phyloP scores from a whole-genome alignment of 2,888 invertebrate species.

The Scaptomyza polygonia region DNA sequence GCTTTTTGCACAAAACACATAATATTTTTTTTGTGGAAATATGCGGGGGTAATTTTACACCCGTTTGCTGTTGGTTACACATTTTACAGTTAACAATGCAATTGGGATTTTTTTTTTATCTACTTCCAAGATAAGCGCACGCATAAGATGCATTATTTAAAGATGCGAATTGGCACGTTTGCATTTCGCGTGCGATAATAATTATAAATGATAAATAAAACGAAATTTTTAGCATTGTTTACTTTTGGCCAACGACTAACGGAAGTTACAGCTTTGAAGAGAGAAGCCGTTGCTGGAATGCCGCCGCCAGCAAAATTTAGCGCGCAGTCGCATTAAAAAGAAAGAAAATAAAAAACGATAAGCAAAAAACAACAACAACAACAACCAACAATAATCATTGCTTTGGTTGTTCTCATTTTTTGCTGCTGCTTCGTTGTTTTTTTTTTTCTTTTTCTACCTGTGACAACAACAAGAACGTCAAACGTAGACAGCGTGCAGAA shows the following conservation, averaged over 20 bases:
- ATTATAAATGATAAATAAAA: slow-evolving; percentile 20
- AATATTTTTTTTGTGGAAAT: too few relatives aligned
- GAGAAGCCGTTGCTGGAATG: slow-evolving; percentile 25
- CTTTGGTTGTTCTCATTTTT: slow-evolving; percentile 37
- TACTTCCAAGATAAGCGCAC: slow-evolving; percentile 39
- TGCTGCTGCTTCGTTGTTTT: slow-evolving; percentile 18
- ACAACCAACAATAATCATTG: slow-evolving; percentile 25
- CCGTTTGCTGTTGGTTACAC: slow-evolving; percentile 6
- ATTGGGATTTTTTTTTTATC: slow-evolving; percentile 11
- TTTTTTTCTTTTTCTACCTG: slow-evolving; percentile 33
- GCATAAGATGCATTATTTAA: slow-evolving; percentile 35
- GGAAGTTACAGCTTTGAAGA: slow-evolving; percentile 58
- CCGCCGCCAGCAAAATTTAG: slow-evolving; percentile 26
- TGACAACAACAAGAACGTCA: slow-evolving; percentile 42
- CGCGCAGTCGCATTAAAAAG: slow-evolving; percentile 41
- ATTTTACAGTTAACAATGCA: slow-evolving; percentile 6
- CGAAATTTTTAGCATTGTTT: slow-evolving; percentile 51
- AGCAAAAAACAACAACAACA: slow-evolving; percentile 22
- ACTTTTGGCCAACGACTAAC: slow-evolving; percentile 51
- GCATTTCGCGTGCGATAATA: slow-evolving; percentile 40
- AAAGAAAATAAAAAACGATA: slow-evolving; percentile 18
- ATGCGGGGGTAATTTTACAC: slow-evolving; percentile 2
- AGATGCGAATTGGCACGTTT: slow-evolving; percentile 41
- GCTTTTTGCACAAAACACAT: too few relatives aligned
- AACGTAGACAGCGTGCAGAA: slow-evolving; percentile 35